A percentile compares a stretch with the other conserved stretches of the same genome.
These are phyloP conservation scores for Cephalopachus bancanus DNA, from an alignment of 2,797 vertebrate species.

Conservation along the genomic window DNA sequence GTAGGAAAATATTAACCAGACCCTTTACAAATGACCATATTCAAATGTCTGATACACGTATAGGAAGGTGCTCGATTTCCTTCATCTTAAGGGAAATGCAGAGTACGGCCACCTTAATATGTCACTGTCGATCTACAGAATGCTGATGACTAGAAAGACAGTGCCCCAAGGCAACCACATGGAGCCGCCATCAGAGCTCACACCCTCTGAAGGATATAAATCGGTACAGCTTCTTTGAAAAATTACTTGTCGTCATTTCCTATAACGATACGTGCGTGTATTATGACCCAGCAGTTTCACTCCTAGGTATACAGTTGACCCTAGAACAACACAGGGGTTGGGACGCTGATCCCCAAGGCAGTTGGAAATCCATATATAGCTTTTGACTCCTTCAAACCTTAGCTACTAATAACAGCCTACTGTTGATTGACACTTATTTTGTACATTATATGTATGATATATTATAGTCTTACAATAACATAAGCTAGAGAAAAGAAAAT, in stretches of 20 bases:
- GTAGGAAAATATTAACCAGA: background rate
- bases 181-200: background rate
- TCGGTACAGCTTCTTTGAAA: background rate
- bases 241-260: background rate
- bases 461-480: background rate
- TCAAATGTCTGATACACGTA: too few species aligned
- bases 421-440: background rate
- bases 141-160: background rate
- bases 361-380: background rate
- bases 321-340: background rate
- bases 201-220: background rate
- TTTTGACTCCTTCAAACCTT: background rate
- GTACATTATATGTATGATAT: background rate
- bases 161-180: background rate
- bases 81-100: background rate
- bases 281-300: background rate
- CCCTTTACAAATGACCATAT: background rate
- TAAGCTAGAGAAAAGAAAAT: background rate
- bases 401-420: background rate
- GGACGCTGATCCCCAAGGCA: background rate
- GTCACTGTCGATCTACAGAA: background rate
- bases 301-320: background rate
- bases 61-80: background rate
- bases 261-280: background rate
- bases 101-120: background rate